phyloP scores from a whole-genome alignment of 2,888 invertebrate genomes.

The Tenodera sinensis region DNA sequence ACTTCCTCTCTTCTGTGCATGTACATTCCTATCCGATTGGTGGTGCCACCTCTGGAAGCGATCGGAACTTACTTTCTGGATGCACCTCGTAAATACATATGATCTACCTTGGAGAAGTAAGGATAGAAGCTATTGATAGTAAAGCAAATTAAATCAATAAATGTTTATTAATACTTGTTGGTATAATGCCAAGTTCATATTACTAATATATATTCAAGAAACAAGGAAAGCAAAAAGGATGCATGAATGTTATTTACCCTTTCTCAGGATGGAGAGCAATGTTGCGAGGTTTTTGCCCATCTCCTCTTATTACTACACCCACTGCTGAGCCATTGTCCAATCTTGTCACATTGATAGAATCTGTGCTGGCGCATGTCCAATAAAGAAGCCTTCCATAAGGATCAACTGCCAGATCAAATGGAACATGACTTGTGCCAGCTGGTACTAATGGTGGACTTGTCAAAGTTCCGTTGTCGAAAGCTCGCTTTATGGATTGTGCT shows the following conservation, averaged over 20 bases:
- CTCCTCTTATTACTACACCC: slow-evolving; percentile 69
- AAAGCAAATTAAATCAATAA: too few relatives aligned
- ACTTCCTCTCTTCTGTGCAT: too few relatives aligned
- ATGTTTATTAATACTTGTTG: too few relatives aligned
- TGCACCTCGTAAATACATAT: too few relatives aligned
- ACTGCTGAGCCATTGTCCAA: slow-evolving; percentile 60
- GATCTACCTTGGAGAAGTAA: too few relatives aligned
- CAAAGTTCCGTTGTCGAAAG: slow-evolving; percentile 61
- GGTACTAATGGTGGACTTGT: slow-evolving; percentile 54
- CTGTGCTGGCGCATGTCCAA: slow-evolving; percentile 80
- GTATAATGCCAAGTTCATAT: too few relatives aligned
- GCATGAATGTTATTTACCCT: slow-evolving; percentile 49
- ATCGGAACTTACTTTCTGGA: too few relatives aligned
- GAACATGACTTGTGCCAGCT: slow-evolving; percentile 54
- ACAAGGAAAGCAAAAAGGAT: too few relatives aligned
- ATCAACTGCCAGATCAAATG: slow-evolving; percentile 83
- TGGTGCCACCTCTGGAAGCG: too few relatives aligned
- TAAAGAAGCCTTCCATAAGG: slow-evolving; percentile 78
- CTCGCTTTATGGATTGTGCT: slow-evolving; percentile 66
- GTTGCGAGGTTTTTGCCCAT: slow-evolving; percentile 76
- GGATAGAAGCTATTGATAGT: too few relatives aligned
- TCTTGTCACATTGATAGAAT: slow-evolving; percentile 86
- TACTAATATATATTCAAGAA: too few relatives aligned
- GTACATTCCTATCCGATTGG: too few relatives aligned
- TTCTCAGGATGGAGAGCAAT: slow-evolving; percentile 80